Percentiles rank a stretch among this genome's conserved stretches.
Conservation (phyloP, 2,888 invertebrate genomes). For the Drosophila imparisetae region DNA sequence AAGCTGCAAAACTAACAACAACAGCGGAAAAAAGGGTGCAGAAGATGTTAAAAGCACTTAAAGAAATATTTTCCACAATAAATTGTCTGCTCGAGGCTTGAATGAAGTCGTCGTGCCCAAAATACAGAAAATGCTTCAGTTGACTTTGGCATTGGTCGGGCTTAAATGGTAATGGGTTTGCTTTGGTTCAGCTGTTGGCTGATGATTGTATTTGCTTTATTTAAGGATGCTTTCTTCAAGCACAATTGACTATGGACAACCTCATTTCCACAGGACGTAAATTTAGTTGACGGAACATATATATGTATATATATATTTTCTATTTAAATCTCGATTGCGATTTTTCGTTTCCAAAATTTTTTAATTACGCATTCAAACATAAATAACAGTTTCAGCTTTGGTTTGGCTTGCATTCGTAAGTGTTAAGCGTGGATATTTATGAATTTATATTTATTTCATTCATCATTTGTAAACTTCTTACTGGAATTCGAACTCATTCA, state of each 20-base stretch:
- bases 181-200: not conserved
- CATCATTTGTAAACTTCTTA: not conserved
- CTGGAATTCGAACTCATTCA: not conserved
- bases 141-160: conserved; percentile 28
- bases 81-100: conserved; percentile 28
- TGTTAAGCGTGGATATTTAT: not conserved
- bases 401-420: not conserved
- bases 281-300: not conserved
- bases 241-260: conserved; percentile 5
- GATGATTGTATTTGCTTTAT: conserved; percentile 6
- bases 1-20: conserved; percentile 37
- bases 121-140: conserved; percentile 42
- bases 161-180: conserved; percentile 12
- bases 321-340: not conserved
- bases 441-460: not conserved
- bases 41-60: conserved; percentile 48
- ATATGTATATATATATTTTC: not conserved
- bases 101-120: conserved; percentile 26
- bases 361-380: not conserved
- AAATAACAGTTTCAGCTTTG: not conserved
- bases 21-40: conserved; percentile 19
- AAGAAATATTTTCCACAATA: conserved; percentile 51
- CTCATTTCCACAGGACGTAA: not conserved
- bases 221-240: conserved; percentile 9
- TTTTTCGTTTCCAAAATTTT: not conserved